Base-by-base conservation (phyloP, 1,140 invertebrate genomes). In the Steinernema khuongi region DNA sequence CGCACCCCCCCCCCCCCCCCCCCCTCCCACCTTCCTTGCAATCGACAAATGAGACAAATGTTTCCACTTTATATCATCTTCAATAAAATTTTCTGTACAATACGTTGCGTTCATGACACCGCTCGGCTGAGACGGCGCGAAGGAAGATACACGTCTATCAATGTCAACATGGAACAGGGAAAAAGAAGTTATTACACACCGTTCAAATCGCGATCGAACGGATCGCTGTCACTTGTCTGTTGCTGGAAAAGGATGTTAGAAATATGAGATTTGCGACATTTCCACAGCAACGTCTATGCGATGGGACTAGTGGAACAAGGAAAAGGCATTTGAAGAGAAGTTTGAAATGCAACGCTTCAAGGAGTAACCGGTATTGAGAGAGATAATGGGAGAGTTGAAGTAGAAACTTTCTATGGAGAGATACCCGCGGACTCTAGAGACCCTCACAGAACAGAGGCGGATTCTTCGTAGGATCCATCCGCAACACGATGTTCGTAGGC, bases 381-480 rank as follows among this genome's bases (percentile, higher is more conserved):
- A 26, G 26, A 60, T n/a, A 60, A 41, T 41, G 36, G 36, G 26
- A 60, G 14, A 60, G 50, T 26, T 60, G 4, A 14, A 7, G 7
- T n/a, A 41, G 36, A n/a, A 41, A 41, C n/a, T n/a, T n/a, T n/a
- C 7, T 11, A n/a, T 11, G 36, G 36, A 41, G 36, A n/a, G 14
- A 4, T 17, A 60, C 50, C 50, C 50, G 22, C 50, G n/a, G 36
- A 41, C 14, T 22, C 29, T 68, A 68, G 67, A 68, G 29, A 33
- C 29, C 67, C 18, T 68, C 32, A 28, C 30, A 31, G 22, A 71
- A 71, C 2, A 71, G 31, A 14, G 70, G 70, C 43, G 70, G 70
- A 69, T 71, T 71, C 36, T 71, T 44, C 2, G 28, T 71, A 2
- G 43, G 43, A 44, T 71, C 36, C 70, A 71, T 71, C 29, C 70